A percentile compares a stretch with the other conserved stretches of the same genome.
Evolutionary conservation across 2,888 invertebrate genomes (phyloP).

Genomic region (Cordylochernes scorpioides): DNA sequence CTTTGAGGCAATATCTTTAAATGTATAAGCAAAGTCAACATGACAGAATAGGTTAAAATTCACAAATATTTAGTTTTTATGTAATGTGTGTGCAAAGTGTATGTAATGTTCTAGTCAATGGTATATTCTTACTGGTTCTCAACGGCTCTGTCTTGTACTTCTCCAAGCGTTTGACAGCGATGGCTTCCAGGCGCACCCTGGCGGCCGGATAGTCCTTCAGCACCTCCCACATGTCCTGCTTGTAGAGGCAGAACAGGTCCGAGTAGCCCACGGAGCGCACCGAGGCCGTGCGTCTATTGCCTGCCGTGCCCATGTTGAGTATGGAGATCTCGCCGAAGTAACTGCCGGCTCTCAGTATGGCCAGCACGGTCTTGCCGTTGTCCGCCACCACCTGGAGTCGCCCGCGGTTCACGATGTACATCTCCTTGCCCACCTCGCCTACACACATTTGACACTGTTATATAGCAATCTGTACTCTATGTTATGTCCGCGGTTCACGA

Average conservation of each 20-base stretch:
- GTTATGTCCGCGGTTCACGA: slow-evolving; percentile 94
- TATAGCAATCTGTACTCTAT: no score
- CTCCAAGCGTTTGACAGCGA: slow-evolving; percentile 86
- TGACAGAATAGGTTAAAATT: no score
- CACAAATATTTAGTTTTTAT: no score
- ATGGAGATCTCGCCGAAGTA: slow-evolving; percentile 99
- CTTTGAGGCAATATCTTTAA: no score
- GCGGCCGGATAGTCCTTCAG: slow-evolving; percentile 47
- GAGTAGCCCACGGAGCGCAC: slow-evolving; percentile 94
- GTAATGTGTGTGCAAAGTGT: no score
- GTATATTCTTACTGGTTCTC: slow-evolving; percentile 69
- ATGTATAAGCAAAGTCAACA: no score
- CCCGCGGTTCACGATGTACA: slow-evolving; percentile 97
- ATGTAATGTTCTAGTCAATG: no score
- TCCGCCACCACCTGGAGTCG: slow-evolving; percentile 79
- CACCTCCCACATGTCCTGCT: slow-evolving; percentile 96
- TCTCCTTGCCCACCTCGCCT: slow-evolving; percentile 98
- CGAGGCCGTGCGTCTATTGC: slow-evolving; percentile 89
- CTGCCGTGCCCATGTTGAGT: slow-evolving; percentile 97
- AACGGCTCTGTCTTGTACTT: slow-evolving; percentile 84
- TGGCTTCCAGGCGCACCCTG: slow-evolving; percentile 54
- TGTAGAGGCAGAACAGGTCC: slow-evolving; percentile 89
- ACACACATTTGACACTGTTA: no score
- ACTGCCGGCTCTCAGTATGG: slow-evolving; percentile 88
- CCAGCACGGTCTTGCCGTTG: slow-evolving; percentile 80